These are phyloP conservation scores for Mormyrus hasselquistii DNA, from an alignment of 2,797 vertebrate species.

Conservation along the genomic window DNA sequence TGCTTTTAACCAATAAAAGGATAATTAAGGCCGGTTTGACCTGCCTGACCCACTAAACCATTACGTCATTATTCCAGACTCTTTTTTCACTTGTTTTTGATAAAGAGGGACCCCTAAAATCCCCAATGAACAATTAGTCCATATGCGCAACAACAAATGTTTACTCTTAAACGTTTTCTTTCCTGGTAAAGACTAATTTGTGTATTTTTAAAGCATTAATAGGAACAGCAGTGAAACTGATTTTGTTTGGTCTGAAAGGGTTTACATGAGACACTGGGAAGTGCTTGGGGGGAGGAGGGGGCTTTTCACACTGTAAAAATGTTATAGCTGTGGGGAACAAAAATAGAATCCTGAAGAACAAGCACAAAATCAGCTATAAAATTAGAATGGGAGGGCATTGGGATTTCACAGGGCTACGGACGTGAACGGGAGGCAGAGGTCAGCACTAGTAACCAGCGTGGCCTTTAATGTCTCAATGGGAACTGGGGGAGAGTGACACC, in stretches of 20 bases:
- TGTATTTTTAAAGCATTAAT: background rate
- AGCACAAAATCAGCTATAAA: slow-evolving; percentile 39
- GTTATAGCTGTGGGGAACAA: background rate
- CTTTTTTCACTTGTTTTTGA: background rate
- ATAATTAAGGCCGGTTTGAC: background rate
- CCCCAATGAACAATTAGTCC: background rate
- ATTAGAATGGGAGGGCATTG: slow-evolving; percentile 26
- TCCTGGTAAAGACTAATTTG: background rate
- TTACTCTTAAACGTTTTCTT: background rate
- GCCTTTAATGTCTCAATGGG: slow-evolving; percentile 63
- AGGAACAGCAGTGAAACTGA: background rate
- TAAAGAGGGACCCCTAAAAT: background rate
- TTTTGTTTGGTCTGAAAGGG: background rate
- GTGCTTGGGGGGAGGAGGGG: background rate
- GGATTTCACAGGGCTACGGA: background rate
- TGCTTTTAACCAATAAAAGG: background rate
- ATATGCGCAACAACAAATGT: background rate
- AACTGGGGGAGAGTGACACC: slow-evolving; percentile 38
- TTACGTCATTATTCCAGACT: slow-evolving; percentile 19
- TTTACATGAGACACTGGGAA: background rate
- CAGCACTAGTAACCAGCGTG: slow-evolving; percentile 61
- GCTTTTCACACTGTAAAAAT: background rate
- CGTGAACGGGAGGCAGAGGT: background rate
- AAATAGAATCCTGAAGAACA: background rate
- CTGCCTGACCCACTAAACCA: slow-evolving; percentile 31